Evolutionary conservation across 2,888 invertebrate species (phyloP).

Genomic region (Lordiphosa fenestrarum): DNA sequence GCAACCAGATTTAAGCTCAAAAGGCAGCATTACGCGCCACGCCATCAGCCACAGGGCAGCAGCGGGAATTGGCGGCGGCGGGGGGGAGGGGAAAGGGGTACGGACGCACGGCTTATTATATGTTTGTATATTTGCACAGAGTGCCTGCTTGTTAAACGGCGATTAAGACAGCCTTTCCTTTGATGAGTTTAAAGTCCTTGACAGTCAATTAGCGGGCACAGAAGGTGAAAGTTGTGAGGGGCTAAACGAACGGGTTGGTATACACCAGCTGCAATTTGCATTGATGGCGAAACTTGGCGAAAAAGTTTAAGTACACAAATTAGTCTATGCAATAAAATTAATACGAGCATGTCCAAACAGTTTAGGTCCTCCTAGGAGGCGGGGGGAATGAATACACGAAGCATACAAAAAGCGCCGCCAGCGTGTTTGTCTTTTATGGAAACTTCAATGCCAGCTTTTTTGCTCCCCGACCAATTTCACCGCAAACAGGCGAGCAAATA

Average conservation of each 20-base stretch:
- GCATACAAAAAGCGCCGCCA: constrained; percentile 35
- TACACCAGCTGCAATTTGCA: constrained; percentile 26
- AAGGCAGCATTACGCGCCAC: constrained; percentile 62
- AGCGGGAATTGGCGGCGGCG: constrained; percentile 3
- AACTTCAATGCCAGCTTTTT: constrained; percentile 55
- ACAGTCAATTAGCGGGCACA: constrained; percentile 31
- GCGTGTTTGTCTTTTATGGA: constrained; percentile 50
- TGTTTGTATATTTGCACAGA: neutral
- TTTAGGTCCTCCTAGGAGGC: constrained; percentile 10
- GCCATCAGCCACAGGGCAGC: constrained; percentile 62
- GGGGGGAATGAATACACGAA: constrained; percentile 9
- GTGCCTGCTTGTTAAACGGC: constrained; percentile 67
- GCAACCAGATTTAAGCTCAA: constrained; percentile 73
- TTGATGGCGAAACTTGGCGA: constrained; percentile 28
- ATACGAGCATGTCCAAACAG: constrained; percentile 22
- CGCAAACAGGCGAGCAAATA: constrained; percentile 37
- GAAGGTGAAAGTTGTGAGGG: neutral
- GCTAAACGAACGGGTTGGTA: neutral
- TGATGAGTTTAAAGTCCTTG: constrained; percentile 53
- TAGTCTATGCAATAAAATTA: constrained; percentile 44
- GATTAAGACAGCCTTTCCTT: constrained; percentile 61
- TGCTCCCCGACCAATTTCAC: constrained; percentile 30
- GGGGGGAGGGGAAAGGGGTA: constrained; percentile 15
- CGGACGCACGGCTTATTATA: constrained; percentile 19
- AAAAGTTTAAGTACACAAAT: constrained; percentile 38